Percentiles rank a stretch among this genome's conserved stretches.
phyloP scores from a whole-genome alignment of 2,888 invertebrate genomes.

The Tinea semifulvella region DNA sequence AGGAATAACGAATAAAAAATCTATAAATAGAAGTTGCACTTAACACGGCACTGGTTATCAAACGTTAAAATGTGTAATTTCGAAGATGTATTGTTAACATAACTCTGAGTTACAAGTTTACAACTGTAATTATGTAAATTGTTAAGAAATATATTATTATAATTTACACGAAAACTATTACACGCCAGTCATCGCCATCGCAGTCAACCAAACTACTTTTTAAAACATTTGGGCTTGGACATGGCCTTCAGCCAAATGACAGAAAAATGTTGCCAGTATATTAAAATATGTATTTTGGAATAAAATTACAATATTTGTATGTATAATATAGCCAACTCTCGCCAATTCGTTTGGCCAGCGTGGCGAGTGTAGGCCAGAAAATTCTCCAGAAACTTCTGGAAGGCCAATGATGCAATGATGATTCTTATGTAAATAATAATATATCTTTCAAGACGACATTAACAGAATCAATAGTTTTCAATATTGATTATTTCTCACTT shows the following conservation, averaged over 20 bases:
- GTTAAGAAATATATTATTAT: not conserved
- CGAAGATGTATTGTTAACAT: no score
- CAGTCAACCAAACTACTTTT: not conserved
- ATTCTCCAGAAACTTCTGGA: no score
- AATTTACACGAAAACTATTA: slow-evolving; percentile 1
- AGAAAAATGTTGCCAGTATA: not conserved
- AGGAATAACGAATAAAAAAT: slow-evolving; percentile 9
- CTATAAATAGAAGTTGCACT: slow-evolving; percentile 6
- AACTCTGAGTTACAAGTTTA: slow-evolving; percentile 7
- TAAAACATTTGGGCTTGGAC: not conserved
- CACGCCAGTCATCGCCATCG: not conserved
- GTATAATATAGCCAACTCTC: no score
- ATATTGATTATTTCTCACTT: no score
- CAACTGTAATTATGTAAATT: slow-evolving; percentile 6
- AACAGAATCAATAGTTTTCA: no score
- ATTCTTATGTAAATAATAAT: no score
- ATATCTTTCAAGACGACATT: no score
- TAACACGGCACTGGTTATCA: not conserved
- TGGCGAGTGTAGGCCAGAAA: no score
- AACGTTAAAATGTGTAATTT: not conserved
- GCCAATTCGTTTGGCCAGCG: no score
- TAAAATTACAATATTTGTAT: no score
- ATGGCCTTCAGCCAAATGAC: not conserved
- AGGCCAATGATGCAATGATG: no score
- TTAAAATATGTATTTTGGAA: no score